Percentiles rank a stretch among this genome's conserved stretches.
Evolutionary conservation across 2,113 vertebrate species (phyloP).

Genomic region (Austrofundulus limnaeus): DNA sequence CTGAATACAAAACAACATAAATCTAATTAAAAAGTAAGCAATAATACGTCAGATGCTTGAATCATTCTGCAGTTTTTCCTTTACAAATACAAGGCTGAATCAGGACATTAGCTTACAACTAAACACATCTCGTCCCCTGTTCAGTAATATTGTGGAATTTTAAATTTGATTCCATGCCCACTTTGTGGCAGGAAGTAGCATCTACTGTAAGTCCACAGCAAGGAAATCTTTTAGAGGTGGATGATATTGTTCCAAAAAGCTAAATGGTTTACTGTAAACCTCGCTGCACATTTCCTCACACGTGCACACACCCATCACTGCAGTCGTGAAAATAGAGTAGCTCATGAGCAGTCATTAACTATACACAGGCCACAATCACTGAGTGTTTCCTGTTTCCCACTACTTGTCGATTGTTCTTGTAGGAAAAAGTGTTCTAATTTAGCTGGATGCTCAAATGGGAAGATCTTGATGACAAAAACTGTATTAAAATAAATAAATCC

Average conservation of each 20-base stretch:
- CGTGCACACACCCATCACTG: constrained; percentile 27
- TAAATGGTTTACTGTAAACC: constrained; percentile 55
- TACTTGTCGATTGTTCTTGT: constrained; percentile 22
- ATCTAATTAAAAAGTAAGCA: neutral
- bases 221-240: constrained; percentile 33
- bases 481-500: no score
- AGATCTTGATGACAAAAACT: no score
- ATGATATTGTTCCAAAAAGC: constrained; percentile 28
- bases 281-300: constrained; percentile 20
- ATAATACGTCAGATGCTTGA: neutral
- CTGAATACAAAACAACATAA: neutral
- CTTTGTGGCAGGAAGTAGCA: constrained; percentile 33
- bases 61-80: neutral
- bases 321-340: constrained; percentile 21
- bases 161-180: constrained; percentile 17
- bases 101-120: constrained; percentile 1
- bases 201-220: constrained; percentile 33
- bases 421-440: neutral
- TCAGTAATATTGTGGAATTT: constrained; percentile 12
- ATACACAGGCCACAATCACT: constrained; percentile 24
- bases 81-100: neutral
- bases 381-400: constrained; percentile 39
- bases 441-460: neutral
- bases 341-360: constrained; percentile 43
- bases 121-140: constrained; percentile 7